phyloP scores from a whole-genome alignment of 2,888 invertebrate species.

The Idaea straminata region DNA sequence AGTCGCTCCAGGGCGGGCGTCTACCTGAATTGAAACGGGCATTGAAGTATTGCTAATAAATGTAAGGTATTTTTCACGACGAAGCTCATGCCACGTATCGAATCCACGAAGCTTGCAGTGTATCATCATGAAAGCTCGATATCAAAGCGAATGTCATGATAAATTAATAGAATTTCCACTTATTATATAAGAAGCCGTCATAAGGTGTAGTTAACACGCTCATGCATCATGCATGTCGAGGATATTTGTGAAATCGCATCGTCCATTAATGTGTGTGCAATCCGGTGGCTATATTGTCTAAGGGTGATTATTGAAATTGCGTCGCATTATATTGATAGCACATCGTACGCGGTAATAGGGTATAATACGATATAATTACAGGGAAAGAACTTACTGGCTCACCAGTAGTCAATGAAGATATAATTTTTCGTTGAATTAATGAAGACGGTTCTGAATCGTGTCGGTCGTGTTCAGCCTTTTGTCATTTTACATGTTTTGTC shows the following conservation, averaged over 20 bases:
- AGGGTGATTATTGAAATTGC: constrained; percentile 63
- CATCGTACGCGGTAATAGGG: constrained; percentile 61
- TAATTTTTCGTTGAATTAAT: constrained; percentile 67
- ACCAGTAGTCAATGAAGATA: constrained; percentile 65
- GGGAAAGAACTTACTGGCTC: constrained; percentile 46
- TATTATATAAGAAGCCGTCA: constrained; percentile 35
- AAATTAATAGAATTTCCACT: constrained; percentile 45
- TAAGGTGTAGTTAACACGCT: constrained; percentile 40
- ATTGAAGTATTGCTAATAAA: constrained; percentile 49
- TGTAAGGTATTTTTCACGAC: constrained; percentile 34
- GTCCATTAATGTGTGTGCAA: constrained; percentile 43
- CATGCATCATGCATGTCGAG: constrained; percentile 45
- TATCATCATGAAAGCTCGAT: constrained; percentile 13
- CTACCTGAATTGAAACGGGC: constrained; percentile 59
- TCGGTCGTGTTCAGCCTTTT: neutral
- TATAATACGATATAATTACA: constrained; percentile 69
- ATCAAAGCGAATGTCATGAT: constrained; percentile 35
- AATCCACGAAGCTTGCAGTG: constrained; percentile 18
- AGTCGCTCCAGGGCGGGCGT: constrained; percentile 50
- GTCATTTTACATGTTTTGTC: neutral
- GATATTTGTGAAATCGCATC: constrained; percentile 53
- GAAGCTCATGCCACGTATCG: constrained; percentile 11
- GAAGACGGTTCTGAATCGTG: constrained; percentile 50
- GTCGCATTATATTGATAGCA: constrained; percentile 65
- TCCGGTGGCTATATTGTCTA: constrained; percentile 59